phyloP scores from a whole-genome alignment of 2,797 vertebrate genomes.

The Chrysocyon brachyurus region DNA sequence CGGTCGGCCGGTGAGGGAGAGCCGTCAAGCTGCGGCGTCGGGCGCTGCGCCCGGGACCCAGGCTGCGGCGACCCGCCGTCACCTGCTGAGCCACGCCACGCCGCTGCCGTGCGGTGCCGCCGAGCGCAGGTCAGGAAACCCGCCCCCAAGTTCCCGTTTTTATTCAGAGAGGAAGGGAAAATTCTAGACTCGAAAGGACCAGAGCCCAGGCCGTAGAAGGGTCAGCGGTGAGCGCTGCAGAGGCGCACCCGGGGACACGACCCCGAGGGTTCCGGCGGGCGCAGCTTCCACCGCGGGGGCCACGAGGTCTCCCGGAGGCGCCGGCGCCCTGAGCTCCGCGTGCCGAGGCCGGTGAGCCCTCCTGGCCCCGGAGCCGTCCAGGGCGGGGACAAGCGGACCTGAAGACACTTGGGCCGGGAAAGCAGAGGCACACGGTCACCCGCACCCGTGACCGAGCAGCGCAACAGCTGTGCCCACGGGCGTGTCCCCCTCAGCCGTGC shows the following conservation, averaged over 20 bases:
- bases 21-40: background rate
- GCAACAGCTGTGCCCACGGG: fast-evolving
- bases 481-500: fast-evolving
- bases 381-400: background rate
- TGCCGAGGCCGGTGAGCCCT: background rate
- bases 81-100: background rate
- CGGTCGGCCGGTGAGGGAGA: background rate
- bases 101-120: background rate
- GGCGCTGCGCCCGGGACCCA: fast-evolving
- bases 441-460: background rate
- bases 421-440: background rate
- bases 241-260: background rate
- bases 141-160: background rate
- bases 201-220: background rate
- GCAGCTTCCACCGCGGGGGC: background rate
- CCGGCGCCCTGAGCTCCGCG: no score
- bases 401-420: background rate
- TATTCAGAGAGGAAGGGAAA: background rate
- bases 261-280: background rate
- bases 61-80: background rate
- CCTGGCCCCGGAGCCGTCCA: background rate
- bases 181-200: background rate
- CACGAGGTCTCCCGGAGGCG: background rate
- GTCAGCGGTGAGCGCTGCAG: background rate
- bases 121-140: no score